Evolutionary conservation across 2,113 vertebrate species (phyloP).

Genomic region (Tricholaema leucomelas): DNA sequence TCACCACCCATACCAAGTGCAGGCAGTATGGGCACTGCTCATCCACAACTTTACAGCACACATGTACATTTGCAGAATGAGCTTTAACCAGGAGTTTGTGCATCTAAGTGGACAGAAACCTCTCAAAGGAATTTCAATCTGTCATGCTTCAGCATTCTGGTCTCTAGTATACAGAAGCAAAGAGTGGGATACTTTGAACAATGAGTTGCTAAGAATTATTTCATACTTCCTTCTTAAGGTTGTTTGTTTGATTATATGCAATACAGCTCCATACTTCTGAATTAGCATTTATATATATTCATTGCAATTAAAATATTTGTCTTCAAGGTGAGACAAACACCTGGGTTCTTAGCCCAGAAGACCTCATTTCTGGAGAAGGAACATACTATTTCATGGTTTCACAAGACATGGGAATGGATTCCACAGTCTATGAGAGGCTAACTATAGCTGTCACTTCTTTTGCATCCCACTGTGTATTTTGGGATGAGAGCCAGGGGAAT

Average conservation of each 20-base stretch:
- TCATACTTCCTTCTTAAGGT: not conserved
- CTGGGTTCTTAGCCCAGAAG: conserved; percentile 86
- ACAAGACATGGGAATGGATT: conserved; percentile 74
- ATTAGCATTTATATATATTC: not conserved
- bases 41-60: not conserved
- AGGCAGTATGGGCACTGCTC: not conserved
- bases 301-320: not conserved
- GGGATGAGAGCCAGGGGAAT: conserved; percentile 80
- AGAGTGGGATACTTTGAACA: not conserved
- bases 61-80: not conserved
- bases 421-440: conserved; percentile 56
- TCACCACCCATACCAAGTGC: not conserved
- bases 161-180: not conserved
- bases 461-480: conserved; percentile 88
- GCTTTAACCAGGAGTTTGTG: not conserved
- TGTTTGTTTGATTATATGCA: not conserved
- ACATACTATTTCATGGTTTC: conserved; percentile 84
- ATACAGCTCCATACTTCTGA: not conserved
- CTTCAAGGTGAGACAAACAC: conserved; percentile 81
- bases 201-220: not conserved
- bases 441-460: conserved; percentile 83
- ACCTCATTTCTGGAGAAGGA: conserved; percentile 79
- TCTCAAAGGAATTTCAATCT: not conserved
- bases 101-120: not conserved
- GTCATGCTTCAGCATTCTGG: not conserved